These are phyloP conservation scores for Cyphomyrus discorhynchus DNA, from an alignment of 2,113 vertebrate species.

Conservation along the genomic window DNA sequence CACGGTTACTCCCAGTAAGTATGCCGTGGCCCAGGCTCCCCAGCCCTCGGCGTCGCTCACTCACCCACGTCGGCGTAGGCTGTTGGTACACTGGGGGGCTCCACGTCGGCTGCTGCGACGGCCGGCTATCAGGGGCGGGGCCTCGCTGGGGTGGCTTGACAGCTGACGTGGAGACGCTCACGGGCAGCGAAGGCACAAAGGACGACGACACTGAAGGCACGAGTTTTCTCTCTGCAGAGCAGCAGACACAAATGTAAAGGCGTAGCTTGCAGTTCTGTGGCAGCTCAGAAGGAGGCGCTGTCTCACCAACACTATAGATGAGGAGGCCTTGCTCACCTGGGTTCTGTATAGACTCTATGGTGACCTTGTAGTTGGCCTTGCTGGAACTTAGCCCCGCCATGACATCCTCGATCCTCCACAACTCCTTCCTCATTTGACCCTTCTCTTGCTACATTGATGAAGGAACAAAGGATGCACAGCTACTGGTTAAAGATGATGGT, in stretches of 20 bases:
- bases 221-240: slow-evolving; percentile 76
- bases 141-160: slow-evolving; percentile 59
- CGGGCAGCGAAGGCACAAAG: slow-evolving; percentile 74
- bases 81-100: slow-evolving; percentile 56
- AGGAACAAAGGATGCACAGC: not conserved
- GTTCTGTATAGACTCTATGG: slow-evolving; percentile 86
- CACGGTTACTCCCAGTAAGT: not conserved
- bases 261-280: not conserved
- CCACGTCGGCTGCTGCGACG: slow-evolving; percentile 53
- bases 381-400: slow-evolving; percentile 80
- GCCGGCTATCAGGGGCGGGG: slow-evolving; percentile 61
- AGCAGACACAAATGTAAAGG: not conserved
- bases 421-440: slow-evolving; percentile 80
- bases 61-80: slow-evolving; percentile 74
- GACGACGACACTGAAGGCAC: slow-evolving; percentile 81
- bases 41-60: slow-evolving; percentile 34
- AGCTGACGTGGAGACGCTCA: slow-evolving; percentile 48
- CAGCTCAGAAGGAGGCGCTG: not conserved
- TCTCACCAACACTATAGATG: not conserved
- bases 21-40: not conserved
- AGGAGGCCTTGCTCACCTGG: slow-evolving; percentile 62
- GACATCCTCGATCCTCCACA: slow-evolving; percentile 96
- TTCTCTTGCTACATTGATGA: slow-evolving; percentile 62
- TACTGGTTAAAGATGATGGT: slow-evolving; percentile 3
- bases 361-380: slow-evolving; percentile 82